Conservation (phyloP, 2,888 invertebrate genomes). For the Meteorus colon region DNA sequence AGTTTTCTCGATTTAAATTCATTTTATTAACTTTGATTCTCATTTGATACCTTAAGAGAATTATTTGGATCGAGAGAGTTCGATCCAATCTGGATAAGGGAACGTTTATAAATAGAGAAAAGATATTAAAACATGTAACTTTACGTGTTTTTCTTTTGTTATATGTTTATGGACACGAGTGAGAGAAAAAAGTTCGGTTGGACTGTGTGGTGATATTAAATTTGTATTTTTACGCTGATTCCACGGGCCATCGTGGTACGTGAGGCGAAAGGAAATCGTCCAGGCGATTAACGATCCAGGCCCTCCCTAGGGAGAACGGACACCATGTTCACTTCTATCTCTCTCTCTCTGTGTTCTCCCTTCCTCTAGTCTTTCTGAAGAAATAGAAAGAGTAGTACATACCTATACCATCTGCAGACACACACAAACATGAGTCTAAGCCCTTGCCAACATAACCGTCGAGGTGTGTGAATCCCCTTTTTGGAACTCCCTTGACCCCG, state of each 20-base stretch:
- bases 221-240: slow-evolving; percentile 80
- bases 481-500: slow-evolving; percentile 53
- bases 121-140: background rate
- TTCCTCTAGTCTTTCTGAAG: background rate
- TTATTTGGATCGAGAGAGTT: background rate
- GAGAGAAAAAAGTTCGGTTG: slow-evolving; percentile 25
- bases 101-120: slow-evolving; percentile 8
- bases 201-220: slow-evolving; percentile 74
- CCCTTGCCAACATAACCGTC: slow-evolving; percentile 42
- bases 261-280: slow-evolving; percentile 76
- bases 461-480: slow-evolving; percentile 45
- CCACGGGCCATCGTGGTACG: slow-evolving; percentile 76
- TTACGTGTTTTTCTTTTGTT: background rate
- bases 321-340: slow-evolving; percentile 17
- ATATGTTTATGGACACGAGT: slow-evolving; percentile 18
- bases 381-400: slow-evolving; percentile 24
- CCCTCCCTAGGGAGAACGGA: slow-evolving; percentile 62
- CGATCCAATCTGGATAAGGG: slow-evolving; percentile 2
- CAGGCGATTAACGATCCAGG: slow-evolving; percentile 76
- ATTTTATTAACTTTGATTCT: background rate
- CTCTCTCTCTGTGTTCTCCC: background rate
- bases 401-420: slow-evolving; percentile 26
- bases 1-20: background rate
- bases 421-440: slow-evolving; percentile 44
- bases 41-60: background rate